Conservation (phyloP, 1,140 invertebrate species). For the Globodera ellingtonae region DNA sequence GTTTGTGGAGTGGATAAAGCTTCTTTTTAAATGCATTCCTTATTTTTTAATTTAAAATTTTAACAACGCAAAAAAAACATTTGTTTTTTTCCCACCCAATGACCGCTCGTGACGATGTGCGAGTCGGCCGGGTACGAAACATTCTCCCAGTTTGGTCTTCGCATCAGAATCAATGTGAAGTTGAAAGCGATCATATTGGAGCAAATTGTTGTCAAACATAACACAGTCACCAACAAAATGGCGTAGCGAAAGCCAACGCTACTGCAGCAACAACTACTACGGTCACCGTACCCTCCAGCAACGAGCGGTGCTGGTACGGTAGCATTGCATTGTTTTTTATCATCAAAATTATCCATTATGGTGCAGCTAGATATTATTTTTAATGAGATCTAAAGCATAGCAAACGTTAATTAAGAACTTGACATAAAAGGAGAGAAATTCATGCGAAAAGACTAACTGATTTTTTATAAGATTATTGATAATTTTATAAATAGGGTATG, state of each 20-base stretch:
- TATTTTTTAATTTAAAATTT: not conserved
- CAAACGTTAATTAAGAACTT: too few species aligned
- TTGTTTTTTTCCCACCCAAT: conserved; percentile 1
- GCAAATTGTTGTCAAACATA: conserved; percentile 46
- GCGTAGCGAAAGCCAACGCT: not conserved
- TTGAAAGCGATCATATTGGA: conserved; percentile 51
- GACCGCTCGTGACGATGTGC: not conserved
- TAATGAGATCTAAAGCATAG: too few species aligned
- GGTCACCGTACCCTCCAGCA: too few species aligned
- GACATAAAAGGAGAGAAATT: too few species aligned
- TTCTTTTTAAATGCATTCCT: not conserved
- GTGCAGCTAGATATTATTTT: too few species aligned
- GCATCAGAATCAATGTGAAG: conserved; percentile 41
- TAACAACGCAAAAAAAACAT: too few species aligned
- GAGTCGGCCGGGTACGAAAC: not conserved
- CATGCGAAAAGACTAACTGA: too few species aligned
- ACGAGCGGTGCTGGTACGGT: too few species aligned
- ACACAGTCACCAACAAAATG: not conserved
- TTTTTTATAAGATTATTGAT: too few species aligned
- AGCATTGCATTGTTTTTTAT: too few species aligned
- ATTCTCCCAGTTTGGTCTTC: conserved; percentile 25
- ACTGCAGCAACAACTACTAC: not conserved
- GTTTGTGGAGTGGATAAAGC: not conserved
- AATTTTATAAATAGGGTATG: too few species aligned
- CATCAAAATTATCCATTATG: too few species aligned